Evolutionary conservation across 1,140 invertebrate genomes (phyloP).

Genomic region (Dufourea novaeangliae): DNA sequence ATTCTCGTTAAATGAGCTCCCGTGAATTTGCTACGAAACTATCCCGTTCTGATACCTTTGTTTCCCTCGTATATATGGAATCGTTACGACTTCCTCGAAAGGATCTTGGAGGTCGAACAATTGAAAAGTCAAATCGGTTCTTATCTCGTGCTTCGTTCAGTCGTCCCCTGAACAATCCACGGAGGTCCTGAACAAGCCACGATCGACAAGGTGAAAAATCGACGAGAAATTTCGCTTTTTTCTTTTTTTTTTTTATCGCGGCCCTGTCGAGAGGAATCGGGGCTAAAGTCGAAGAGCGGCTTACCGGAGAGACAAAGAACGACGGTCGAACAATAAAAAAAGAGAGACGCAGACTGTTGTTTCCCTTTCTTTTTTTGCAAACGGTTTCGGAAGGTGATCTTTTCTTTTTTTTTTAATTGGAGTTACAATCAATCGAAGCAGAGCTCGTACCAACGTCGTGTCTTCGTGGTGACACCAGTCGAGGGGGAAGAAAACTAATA

Average conservation of each 20-base stretch:
- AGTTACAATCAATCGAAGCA: slow-evolving; percentile 42
- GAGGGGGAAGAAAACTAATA: slow-evolving; percentile 24
- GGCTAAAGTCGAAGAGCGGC: background rate
- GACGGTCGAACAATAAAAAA: background rate
- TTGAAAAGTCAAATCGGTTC: no score
- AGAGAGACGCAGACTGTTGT: slow-evolving; percentile 3
- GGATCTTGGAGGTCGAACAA: background rate
- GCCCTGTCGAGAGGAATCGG: background rate
- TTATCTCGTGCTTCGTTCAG: background rate
- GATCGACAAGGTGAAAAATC: background rate
- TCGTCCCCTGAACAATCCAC: background rate
- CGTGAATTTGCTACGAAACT: no score
- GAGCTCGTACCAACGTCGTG: slow-evolving; percentile 57
- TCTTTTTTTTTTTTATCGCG: no score
- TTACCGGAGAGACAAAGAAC: background rate
- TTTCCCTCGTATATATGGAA: no score
- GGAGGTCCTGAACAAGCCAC: background rate
- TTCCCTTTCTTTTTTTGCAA: no score
- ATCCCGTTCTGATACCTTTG: no score
- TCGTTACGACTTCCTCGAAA: background rate
- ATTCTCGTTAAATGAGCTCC: no score
- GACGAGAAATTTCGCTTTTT: background rate
- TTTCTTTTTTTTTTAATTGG: background rate
- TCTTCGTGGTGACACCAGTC: slow-evolving; percentile 10
- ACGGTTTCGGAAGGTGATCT: background rate